These are phyloP conservation scores for Nothoprocta perdicaria DNA, from an alignment of 2,113 vertebrate species.

Conservation along the genomic window DNA sequence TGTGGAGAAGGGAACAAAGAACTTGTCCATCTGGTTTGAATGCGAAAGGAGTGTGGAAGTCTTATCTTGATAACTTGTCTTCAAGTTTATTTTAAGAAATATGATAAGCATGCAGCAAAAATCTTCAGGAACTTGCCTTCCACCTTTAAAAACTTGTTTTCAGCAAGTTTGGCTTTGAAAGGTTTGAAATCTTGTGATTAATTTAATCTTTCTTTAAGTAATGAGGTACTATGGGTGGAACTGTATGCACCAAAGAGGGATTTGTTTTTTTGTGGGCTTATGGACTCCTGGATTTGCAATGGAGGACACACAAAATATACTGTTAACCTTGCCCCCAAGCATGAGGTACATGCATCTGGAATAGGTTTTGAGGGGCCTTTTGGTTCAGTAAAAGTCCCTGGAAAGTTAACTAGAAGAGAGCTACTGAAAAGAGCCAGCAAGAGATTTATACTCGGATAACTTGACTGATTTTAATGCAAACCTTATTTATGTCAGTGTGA, in stretches of 20 bases:
- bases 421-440: neutral
- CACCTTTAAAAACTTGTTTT: neutral
- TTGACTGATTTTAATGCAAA: neutral
- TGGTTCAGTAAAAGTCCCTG: neutral
- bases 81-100: neutral
- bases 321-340: neutral
- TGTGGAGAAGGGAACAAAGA: neutral
- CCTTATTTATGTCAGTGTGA: neutral
- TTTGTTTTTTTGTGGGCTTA: too few relatives aligned
- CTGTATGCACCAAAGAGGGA: too few relatives aligned
- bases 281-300: neutral
- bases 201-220: neutral
- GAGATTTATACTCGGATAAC: neutral
- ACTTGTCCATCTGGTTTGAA: neutral
- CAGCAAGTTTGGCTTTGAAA: too few relatives aligned
- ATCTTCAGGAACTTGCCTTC: neutral
- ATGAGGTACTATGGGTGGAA: neutral
- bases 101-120: neutral
- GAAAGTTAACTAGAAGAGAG: neutral
- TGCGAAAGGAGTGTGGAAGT: neutral
- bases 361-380: neutral
- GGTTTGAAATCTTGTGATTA: neutral
- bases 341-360: neutral
- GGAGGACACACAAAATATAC: too few relatives aligned
- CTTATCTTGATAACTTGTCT: neutral